Percentiles rank a stretch among this genome's conserved stretches.
Evolutionary conservation across 2,797 vertebrate species (phyloP).

Genomic region (Lagorchestes hirsutus): DNA sequence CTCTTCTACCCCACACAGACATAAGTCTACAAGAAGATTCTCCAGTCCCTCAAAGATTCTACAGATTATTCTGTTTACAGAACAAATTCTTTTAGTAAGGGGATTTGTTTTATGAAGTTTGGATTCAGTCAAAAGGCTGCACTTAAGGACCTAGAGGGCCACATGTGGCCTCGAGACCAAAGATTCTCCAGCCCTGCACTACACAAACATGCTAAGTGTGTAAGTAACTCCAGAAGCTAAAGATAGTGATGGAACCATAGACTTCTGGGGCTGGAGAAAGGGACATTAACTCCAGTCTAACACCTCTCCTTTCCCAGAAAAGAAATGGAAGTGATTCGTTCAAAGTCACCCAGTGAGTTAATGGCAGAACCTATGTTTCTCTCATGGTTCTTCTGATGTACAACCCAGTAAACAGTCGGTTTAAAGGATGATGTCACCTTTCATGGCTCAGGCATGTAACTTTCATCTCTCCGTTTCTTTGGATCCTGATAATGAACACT

Average conservation of each 20-base stretch:
- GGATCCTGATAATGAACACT: background rate
- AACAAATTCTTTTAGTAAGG: no score
- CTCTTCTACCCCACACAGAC: background rate
- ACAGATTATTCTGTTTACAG: background rate
- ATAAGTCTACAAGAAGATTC: background rate
- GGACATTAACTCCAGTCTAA: background rate
- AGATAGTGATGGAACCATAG: background rate
- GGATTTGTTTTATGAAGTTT: no score
- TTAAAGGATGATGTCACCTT: background rate
- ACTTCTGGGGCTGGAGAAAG: background rate
- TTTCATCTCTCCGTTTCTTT: background rate
- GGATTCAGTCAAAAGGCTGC: no score
- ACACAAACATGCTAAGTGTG: background rate
- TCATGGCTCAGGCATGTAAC: background rate
- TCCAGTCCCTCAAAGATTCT: background rate
- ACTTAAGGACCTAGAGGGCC: no score
- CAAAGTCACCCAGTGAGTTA: background rate
- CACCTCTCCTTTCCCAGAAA: background rate
- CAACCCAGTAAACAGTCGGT: background rate
- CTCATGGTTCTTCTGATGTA: background rate
- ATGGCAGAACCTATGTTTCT: background rate
- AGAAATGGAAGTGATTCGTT: background rate
- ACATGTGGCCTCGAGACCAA: no score
- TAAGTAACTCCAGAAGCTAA: background rate
- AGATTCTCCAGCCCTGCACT: background rate